Evolutionary conservation across 2,888 invertebrate species (phyloP), one percentile per base, ranked within the genome.

Genomic region (Andrena camellia): DNA sequence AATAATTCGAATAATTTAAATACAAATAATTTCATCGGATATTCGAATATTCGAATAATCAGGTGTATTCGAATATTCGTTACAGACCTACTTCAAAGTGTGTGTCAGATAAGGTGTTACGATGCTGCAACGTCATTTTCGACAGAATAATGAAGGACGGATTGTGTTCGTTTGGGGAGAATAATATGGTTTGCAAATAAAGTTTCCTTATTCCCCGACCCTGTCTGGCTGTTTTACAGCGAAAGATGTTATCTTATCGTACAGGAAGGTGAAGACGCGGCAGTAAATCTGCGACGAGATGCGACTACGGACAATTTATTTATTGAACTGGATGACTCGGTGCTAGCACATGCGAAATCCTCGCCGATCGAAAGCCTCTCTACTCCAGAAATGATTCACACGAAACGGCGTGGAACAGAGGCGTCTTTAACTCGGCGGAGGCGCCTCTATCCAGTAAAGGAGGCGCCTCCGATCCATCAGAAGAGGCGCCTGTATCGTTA

Each of bases 401-500:
- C 57, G 64, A 50, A 72, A 76, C 50, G 13, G 63, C 6, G 13
- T 79, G 66, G 52, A 84, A 85, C 85, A 80, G 78, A 78, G 81
- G 54, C 68, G 74, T 63, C 84, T 84, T 84, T 84, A 84, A 84
- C 59, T 13, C 57, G 66, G 23, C 26, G 77, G 57, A 74, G 83
- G 83, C 83, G 83, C 72, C 76, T 83, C 57, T 66, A 6, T 64
- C 73, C 54, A 23, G 67, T 20, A 29, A 71, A 52, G 78, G 71
- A 84, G 74, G 83, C 84, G 75, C 79, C 75, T 84, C 67, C 68
- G 68, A 76, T 84, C 71, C 66, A 78, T 74, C 78, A 64, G 71
- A 84, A 74, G 67, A 83, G 78, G 78, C 83, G 83, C 83, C 78
- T 74, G 72, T 8, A 69, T 76, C 63, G 50, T 84, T 84, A 75